Evolutionary conservation across 2,888 invertebrate genomes (phyloP), one percentile per base, ranked within the genome.

Genomic region (Chalcis sispes): DNA sequence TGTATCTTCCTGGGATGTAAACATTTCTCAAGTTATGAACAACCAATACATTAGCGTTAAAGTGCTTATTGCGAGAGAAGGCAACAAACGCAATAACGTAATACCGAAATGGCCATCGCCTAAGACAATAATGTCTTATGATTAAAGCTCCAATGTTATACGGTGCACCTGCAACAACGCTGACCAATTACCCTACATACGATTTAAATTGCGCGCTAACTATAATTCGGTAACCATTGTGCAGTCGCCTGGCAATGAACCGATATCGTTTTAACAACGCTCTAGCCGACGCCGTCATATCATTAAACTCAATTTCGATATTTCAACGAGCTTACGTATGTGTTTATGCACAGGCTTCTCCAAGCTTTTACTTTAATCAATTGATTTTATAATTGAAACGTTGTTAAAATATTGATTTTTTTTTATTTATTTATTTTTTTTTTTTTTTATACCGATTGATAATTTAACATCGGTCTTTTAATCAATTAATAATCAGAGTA

Each of bases 161-260:
- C 5, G 40, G 20, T 1, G 42, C 5, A 18, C 4, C 10, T 52
- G 36, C 48, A 70, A 25, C 25, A n/a, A 15, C n/a, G n/a, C 52
- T 27, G 36, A 15, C 56, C 58, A 64, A 72, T 72, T 65, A 58
- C 18, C 56, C 65, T 72, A 23, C 32, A 64, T 48, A 58, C 65
- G 56, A 65, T 65, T 64, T 46, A 32, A 72, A 65, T 56, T 64
- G 23, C 23, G 18, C 40, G 40, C 61, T 48, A 46, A 32, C 58
- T 25, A 58, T 65, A 72, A 65, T 65, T 64, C 48, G 58, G 72
- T 48, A 54, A 56, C 61, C 54, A 71, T 72, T 46, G 54, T 54
- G 29, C 54, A 67, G 18, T 46, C 3, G 29, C 27, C 36, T 46
- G 42, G 62, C 15, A 62, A 64, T 25, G n/a, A 52, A 56, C 46